Base-by-base conservation (phyloP, 2,113 vertebrate genomes). In the Setophaga petechia region DNA sequence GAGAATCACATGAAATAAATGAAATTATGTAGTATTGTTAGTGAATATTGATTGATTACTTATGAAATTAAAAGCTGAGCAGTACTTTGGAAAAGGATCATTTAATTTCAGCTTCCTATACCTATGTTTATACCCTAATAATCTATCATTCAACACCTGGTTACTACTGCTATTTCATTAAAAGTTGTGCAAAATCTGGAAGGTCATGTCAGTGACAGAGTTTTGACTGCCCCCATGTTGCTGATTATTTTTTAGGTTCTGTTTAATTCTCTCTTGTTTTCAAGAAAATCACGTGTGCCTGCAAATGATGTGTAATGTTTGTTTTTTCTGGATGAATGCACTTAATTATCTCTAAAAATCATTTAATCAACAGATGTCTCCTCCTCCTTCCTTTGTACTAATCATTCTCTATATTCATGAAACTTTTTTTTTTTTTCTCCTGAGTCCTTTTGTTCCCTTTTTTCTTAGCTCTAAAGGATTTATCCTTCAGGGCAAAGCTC, bases 321-420 rank as follows among this genome's bases (percentile, higher is more conserved):
- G 87, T 97, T 98, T 95, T 98, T 97, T 97, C 97, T 97, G 97
- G 97, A 97, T 98, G 97, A 97, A 97, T 98, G 97, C 96, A 97
- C 96, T 98, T 97, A 98, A 98, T 98, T 98, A 97, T 98, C 96
- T 97, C 95, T 96, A 96, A 97, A 98, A 98, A 96, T 97, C 93
- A 97, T 98, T 98, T 97, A 93, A 97, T 98, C 96, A 98, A 94
- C 97, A 97, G 96, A 98, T 95, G 96, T 97, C 95, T 96, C 96
- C 97, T 98, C 96, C 97, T 97, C 89, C 95, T 98, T 97, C 30
- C 61, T 97, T 95, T 96, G 55, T 97, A 89, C 94, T 97, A 97
- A 97, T 97, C 93, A 96, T 97, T 97, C 95, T 97, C 72, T 82
- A 43, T 77, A 82, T 89, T 95, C 87, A 51, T 11, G 52, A 94